Evolutionary conservation across 2,888 invertebrate species (phyloP).

Genomic region (Parasteatoda lunata): DNA sequence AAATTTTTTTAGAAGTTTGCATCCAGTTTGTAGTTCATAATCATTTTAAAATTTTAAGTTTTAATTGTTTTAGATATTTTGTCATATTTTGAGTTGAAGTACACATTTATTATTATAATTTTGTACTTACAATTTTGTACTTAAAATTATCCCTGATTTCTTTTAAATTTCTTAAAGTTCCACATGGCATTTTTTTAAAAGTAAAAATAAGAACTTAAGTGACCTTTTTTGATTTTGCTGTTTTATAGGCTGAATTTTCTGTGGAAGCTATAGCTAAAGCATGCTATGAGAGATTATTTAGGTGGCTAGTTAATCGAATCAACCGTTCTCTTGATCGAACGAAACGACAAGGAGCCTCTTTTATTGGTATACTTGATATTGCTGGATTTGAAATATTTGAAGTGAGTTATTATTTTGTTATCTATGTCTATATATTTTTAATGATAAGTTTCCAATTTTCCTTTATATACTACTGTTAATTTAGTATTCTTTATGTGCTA

Average conservation of each 20-base stretch:
- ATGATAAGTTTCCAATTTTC: background rate
- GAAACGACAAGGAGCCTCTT: constrained; percentile 98
- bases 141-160: too few relatives aligned
- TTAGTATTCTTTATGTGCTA: background rate
- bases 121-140: too few relatives aligned
- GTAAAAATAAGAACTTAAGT: background rate
- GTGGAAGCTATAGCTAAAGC: constrained; percentile 99
- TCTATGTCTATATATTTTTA: too few relatives aligned
- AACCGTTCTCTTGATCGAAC: constrained; percentile 97
- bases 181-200: too few relatives aligned
- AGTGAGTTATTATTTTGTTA: constrained; percentile 72
- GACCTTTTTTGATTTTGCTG: constrained; percentile 46
- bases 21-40: too few relatives aligned
- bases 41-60: too few relatives aligned
- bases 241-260: constrained; percentile 90
- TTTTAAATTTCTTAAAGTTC: too few relatives aligned
- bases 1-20: too few relatives aligned
- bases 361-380: constrained; percentile 99
- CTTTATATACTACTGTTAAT: background rate
- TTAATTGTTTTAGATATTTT: too few relatives aligned
- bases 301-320: constrained; percentile 98
- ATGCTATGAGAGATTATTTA: constrained; percentile 98
- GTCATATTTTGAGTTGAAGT: too few relatives aligned
- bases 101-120: too few relatives aligned
- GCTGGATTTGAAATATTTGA: constrained; percentile 99